Conservation (phyloP, 2,797 vertebrate species). For the Naso thynnoides region DNA sequence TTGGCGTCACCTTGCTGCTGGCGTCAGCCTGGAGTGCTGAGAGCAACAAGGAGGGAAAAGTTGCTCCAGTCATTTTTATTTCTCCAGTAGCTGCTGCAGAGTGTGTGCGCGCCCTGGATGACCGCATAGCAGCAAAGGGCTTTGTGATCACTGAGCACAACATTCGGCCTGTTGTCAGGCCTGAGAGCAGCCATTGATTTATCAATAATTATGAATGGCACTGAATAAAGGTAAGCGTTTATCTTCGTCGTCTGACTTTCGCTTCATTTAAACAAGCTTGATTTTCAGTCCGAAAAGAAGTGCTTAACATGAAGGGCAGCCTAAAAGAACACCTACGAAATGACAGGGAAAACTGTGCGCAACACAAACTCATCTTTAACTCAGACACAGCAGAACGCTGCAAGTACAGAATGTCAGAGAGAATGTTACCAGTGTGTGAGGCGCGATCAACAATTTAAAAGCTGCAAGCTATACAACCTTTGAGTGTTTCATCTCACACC, state of each 20-base stretch:
- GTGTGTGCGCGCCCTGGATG: background rate
- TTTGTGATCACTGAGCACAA: constrained; percentile 1
- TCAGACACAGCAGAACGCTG: too few relatives aligned
- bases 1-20: constrained; percentile 27
- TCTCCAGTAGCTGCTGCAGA: constrained; percentile 22
- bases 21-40: constrained; percentile 4
- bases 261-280: background rate
- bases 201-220: constrained; percentile 17
- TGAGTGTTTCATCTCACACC: too few relatives aligned
- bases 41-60: constrained; percentile 24
- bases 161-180: background rate
- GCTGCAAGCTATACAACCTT: too few relatives aligned
- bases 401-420: too few relatives aligned
- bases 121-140: constrained; percentile 21
- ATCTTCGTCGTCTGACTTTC: background rate
- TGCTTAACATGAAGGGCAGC: background rate
- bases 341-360: too few relatives aligned
- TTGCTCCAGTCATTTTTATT: constrained; percentile 14
- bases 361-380: too few relatives aligned
- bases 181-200: constrained; percentile 15
- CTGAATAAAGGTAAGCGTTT: background rate
- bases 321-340: constrained; percentile 1
- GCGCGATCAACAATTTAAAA: too few relatives aligned
- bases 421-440: too few relatives aligned
- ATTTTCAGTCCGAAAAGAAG: constrained; percentile 9